Base-by-base conservation (phyloP, 2,113 vertebrate genomes). In the Chinchilla lanigera region DNA sequence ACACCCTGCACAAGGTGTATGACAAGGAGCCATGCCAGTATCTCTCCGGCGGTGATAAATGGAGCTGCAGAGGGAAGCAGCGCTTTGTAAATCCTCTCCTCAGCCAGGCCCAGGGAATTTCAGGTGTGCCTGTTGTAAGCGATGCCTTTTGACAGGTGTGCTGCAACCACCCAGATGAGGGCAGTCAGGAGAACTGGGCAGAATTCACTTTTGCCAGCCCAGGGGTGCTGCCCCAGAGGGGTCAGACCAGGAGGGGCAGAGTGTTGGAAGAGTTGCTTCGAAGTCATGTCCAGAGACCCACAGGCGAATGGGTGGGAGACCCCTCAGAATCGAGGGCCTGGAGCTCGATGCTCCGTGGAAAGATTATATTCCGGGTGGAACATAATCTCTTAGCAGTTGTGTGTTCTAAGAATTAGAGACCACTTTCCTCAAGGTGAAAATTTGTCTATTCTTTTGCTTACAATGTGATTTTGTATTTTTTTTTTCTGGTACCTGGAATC, bases 1-100 rank as follows among this genome's bases (percentile, higher is more conserved):
- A 96, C 81, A 35, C 96, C 96, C 97, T 38, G 61, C 73, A 3
- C 56, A 94, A 96, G 92, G 96, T 88, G 86, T 85, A 81, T 83
- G 92, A 93, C 98, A 93, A 77, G 96, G 58, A 95, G 4, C 89
- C 54, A 0, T 10, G 61, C 89, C 96, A 67, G 6, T 92, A 33
- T 93, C 86, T 89, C 89, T 65, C 56, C 5, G 73, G 78, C 89
- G 80, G 73, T 94, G 93, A 95, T 89, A 54, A 95, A 93, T 93
- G 94, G 90, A 44, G n/a, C 89, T 20, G 12, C 94, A 0, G 6
- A 56, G 67, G 71, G 91, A 28, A 54, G 44, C 91, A 8, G 86
- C 54, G 75, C 96, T 95, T 41, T 67, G 56, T 77, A 84, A 87
- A 85, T 69, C 86, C 63, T 92, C 78, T 67, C 89, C 93, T 13